These are phyloP conservation scores for Bradysia coprophila DNA, from an alignment of 1,140 invertebrate species.

Conservation along the genomic window DNA sequence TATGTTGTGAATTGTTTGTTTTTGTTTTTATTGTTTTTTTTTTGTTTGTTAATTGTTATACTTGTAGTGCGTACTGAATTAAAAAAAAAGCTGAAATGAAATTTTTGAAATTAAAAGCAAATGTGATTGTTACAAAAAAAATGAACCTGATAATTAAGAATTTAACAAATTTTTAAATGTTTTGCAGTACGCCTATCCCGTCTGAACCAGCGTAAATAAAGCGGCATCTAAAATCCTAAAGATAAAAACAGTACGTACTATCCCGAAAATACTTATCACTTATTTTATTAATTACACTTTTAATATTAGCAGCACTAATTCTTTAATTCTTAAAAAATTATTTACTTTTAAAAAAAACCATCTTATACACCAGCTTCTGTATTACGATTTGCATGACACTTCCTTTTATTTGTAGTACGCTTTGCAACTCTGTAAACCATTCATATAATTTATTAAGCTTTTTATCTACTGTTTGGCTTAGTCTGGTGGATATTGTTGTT, in stretches of 20 bases:
- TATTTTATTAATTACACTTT: neutral
- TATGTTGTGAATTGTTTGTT: neutral
- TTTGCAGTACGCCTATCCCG: slow-evolving; percentile 25
- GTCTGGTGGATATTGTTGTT: too few relatives aligned
- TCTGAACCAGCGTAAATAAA: slow-evolving; percentile 26
- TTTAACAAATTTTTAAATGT: slow-evolving; percentile 6
- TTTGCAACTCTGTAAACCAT: neutral
- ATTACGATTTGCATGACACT: neutral
- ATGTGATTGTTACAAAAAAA: neutral
- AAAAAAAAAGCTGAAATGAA: too few relatives aligned
- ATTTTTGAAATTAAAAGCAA: too few relatives aligned
- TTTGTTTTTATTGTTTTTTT: neutral
- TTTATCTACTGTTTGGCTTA: too few relatives aligned
- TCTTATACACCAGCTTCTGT: neutral
- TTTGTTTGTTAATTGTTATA: neutral
- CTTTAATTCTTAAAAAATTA: neutral
- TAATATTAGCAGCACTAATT: neutral
- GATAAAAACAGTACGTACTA: slow-evolving; percentile 2
- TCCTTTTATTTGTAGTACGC: neutral
- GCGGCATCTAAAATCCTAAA: slow-evolving; percentile 1
- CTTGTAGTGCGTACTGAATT: neutral
- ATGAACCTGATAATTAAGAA: neutral
- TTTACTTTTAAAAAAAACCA: neutral
- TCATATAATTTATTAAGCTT: neutral
- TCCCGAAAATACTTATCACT: too few relatives aligned